Base-by-base conservation (phyloP, 2,888 invertebrate species). In the Xestia c-nigrum region DNA sequence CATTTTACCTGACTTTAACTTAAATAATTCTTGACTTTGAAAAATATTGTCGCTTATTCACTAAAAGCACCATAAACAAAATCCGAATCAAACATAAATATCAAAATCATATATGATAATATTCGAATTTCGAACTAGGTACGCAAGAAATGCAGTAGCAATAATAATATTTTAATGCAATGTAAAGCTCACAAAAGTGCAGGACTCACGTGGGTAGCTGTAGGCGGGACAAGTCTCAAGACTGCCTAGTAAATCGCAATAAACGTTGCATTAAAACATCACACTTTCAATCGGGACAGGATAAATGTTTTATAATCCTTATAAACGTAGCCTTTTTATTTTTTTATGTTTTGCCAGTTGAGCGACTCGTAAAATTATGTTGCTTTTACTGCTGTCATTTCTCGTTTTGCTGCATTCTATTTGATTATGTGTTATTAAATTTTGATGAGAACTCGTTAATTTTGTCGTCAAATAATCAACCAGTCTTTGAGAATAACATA, bases 171-270 rank as follows among this genome's bases (percentile, higher is more conserved):
- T 85, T 83, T 57, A 76, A 63, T 74, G 64, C 68, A 75, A 55
- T 61, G 78, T 63, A 68, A 79, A 78, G 77, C 76, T 24, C 46
- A 80, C 83, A 86, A 87, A 90, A 88, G 87, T 88, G 89, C 85
- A 81, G 80, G 84, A 76, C 73, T 72, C 82, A 85, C 88, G 91
- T 91, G 87, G 91, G 92, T 87, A 86, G 90, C 85, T 59, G 94
- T 93, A 91, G 94, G 94, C 92, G 94, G 87, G 86, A 92, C 92
- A 88, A 85, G 90, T 89, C 89, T 87, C 85, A 87, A 88, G 91
- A 88, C 90, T 87, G 78, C 79, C 65, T 89, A 92, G 91, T 94
- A 94, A 95, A 94, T 94, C 89, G 92, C 90, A 91, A 93, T 93
- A 93, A 94, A 91, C 89, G 90, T 91, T 88, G 88, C 92, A 92